Evolutionary conservation across 2,888 invertebrate genomes (phyloP).

Genomic region (Phaonia tiefii): DNA sequence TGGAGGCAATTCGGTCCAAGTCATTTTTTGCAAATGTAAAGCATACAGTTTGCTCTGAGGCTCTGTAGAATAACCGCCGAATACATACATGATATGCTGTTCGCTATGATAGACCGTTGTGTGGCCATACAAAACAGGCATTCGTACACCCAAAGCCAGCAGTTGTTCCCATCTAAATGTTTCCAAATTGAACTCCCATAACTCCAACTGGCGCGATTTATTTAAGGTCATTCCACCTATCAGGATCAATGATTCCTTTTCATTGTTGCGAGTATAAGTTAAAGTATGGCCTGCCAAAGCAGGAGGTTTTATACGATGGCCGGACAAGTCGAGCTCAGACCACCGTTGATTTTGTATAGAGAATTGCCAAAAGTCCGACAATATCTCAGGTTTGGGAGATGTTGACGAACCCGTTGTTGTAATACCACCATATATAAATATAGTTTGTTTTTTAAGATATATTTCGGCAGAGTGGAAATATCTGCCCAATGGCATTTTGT

Average conservation of each 20-base stretch:
- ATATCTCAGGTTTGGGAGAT: conserved; percentile 83
- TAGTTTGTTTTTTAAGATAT: conserved; percentile 89
- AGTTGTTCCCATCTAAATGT: conserved; percentile 87
- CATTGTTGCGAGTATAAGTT: conserved; percentile 88
- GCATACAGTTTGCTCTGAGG: conserved; percentile 89
- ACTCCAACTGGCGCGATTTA: conserved; percentile 80
- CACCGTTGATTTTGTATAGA: conserved; percentile 91
- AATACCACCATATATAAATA: conserved; percentile 94
- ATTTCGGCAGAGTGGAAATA: conserved; percentile 97
- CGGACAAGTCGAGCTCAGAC: conserved; percentile 85
- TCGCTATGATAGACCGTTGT: conserved; percentile 91
- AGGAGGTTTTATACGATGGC: conserved; percentile 82
- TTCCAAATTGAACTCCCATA: conserved; percentile 91
- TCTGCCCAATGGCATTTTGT: conserved; percentile 92
- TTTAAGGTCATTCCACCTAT: conserved; percentile 90
- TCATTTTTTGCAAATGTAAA: conserved; percentile 85
- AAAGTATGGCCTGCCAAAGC: conserved; percentile 94
- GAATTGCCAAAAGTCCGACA: conserved; percentile 96
- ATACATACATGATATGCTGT: conserved; percentile 92
- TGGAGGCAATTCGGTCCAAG: conserved; percentile 90
- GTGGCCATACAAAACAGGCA: conserved; percentile 90
- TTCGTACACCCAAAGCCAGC: conserved; percentile 85
- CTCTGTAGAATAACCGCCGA: conserved; percentile 90
- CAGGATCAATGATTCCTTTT: conserved; percentile 88
- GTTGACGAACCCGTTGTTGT: conserved; percentile 78